These are phyloP conservation scores for Hestina assimilis DNA, from an alignment of 1,140 invertebrate genomes.

Conservation along the genomic window DNA sequence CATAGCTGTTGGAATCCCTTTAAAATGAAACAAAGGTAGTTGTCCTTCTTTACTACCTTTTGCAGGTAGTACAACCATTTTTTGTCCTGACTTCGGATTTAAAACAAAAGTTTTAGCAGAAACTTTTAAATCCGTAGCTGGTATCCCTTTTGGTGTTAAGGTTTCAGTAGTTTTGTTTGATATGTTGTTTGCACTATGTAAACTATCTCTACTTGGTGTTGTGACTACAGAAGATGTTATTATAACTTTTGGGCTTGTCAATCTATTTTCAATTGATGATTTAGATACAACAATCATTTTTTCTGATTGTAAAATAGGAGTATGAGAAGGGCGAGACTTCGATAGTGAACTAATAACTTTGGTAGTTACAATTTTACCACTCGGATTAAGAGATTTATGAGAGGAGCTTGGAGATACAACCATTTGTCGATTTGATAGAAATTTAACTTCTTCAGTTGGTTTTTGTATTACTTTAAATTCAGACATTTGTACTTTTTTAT, in stretches of 20 bases:
- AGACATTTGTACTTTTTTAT: constrained; percentile 70
- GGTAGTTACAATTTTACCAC: constrained; percentile 66
- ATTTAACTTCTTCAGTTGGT: constrained; percentile 61
- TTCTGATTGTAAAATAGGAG: constrained; percentile 52
- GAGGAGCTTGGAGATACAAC: constrained; percentile 56
- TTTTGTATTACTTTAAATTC: constrained; percentile 73
- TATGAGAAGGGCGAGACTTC: constrained; percentile 43
- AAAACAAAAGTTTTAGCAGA: constrained; percentile 73
- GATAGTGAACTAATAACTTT: constrained; percentile 65
- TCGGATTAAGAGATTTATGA: constrained; percentile 58
- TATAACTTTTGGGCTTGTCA: constrained; percentile 60
- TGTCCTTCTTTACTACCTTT: constrained; percentile 60
- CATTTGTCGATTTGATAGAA: constrained; percentile 66
- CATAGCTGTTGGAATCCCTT: constrained; percentile 68
- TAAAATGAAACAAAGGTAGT: constrained; percentile 69
- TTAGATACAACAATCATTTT: constrained; percentile 76
- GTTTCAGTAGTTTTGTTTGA: constrained; percentile 54
- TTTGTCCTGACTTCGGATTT: constrained; percentile 74
- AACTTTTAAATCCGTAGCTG: constrained; percentile 74
- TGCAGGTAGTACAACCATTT: constrained; percentile 74
- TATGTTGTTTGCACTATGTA: constrained; percentile 40
- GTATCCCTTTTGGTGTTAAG: constrained; percentile 68
- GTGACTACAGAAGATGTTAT: constrained; percentile 54
- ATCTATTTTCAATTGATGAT: constrained; percentile 52
- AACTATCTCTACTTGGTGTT: constrained; percentile 50